A percentile compares a stretch with the other conserved stretches of the same genome.
These are phyloP conservation scores for Hydrotaea diabolus DNA, from an alignment of 2,888 invertebrate genomes.

Conservation along the genomic window DNA sequence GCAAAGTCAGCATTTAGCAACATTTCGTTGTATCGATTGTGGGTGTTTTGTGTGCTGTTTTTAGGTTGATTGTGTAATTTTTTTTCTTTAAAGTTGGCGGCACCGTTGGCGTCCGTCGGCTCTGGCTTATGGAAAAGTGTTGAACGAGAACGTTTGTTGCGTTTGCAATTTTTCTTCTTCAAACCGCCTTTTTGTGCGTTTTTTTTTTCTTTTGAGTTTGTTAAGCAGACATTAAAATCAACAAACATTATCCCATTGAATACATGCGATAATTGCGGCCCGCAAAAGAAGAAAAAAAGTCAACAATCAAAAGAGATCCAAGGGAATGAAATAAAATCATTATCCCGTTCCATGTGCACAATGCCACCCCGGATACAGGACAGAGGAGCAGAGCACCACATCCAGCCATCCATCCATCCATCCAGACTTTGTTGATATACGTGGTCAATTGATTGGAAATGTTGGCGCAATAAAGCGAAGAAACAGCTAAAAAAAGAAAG, in stretches of 20 bases:
- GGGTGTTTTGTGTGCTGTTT: background rate
- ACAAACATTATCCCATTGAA: constrained; percentile 62
- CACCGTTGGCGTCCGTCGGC: background rate
- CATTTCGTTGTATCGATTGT: background rate
- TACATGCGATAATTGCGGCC: constrained; percentile 65
- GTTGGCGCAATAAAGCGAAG: constrained; percentile 26
- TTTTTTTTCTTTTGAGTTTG: too few species aligned
- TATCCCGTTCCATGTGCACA: background rate
- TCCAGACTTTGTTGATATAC: constrained; percentile 61
- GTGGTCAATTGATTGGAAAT: constrained; percentile 77
- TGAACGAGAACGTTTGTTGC: constrained; percentile 37
- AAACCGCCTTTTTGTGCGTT: background rate
- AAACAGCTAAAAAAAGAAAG: background rate
- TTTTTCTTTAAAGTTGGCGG: background rate
- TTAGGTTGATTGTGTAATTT: background rate
- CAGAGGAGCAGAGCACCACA: too few species aligned
- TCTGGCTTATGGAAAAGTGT: constrained; percentile 39
- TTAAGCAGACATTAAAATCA: constrained; percentile 60
- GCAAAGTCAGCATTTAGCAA: background rate
- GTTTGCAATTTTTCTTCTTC: constrained; percentile 9
- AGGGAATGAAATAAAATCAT: constrained; percentile 23
- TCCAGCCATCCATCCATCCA: background rate
- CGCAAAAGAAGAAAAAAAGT: constrained; percentile 7
- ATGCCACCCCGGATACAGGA: background rate
- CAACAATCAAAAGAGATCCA: background rate